Evolutionary conservation across 2,113 vertebrate genomes (phyloP), one percentile per base, ranked within the genome.

Genomic region (Coryphaenoides rupestris): DNA sequence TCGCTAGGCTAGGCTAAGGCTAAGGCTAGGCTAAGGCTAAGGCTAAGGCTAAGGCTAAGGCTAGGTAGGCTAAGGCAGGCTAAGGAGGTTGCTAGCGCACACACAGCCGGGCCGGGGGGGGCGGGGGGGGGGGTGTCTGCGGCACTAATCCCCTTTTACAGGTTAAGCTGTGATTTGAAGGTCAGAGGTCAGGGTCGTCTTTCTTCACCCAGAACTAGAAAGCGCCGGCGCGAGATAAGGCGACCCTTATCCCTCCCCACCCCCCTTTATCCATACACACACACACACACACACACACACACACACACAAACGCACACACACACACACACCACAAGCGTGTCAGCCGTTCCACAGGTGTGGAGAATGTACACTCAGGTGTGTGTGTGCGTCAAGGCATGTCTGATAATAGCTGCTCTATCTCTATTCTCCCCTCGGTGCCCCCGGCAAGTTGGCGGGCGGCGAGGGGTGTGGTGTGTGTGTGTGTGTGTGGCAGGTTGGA

Each of bases 151-250:
- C 76, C 72, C n/a, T n/a, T 87, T 88, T 87, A 87, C 19, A 73
- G 72, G 68, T 86, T 89, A 89, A 87, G 85, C 81, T 84, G 66
- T 2, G 16, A 72, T 86, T 84, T 89, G 72, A 79, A 86, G 86
- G 86, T 86, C 80, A 85, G 60, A 71, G 68, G 65, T 62, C 65
- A 57, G 49, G n/a, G 50, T 58, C 72, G 73, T 69, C 57, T 66
- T 58, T 55, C 45, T 72, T 60, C 46, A 60, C 63, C 58, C 21
- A 22, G 52, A 62, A 70, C 13, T 75, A 69, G 22, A 65, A 61
- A 53, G 19, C 15, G 33, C 17, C 68, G 62, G n/a, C 50, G 64
- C 55, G 28, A 65, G 63, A 64, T 62, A 73, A 63, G 21, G 12
- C 15, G n/a, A 63, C 9, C 19, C 1, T 26, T 24, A 9, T 40